Base-by-base conservation (phyloP, 64 coral and sea anemone species). In the Dendrophyllia cribrosa region DNA sequence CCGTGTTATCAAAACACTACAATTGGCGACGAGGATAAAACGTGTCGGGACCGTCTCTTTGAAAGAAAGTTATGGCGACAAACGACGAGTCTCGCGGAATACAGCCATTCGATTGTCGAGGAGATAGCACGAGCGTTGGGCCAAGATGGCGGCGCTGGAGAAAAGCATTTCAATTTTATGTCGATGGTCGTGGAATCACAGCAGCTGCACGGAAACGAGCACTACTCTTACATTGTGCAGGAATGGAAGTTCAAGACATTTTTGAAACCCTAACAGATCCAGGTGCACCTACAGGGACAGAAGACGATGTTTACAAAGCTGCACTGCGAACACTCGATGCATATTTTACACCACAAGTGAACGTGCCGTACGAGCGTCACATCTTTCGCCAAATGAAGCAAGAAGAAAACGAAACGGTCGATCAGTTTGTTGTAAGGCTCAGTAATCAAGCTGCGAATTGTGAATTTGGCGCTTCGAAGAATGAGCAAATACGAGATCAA, bases 401-500 rank as follows among this genome's bases (percentile, higher is more conserved):
- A 70, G 63, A 72, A 44, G 64, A 90, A 6, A 4, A 49, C 8
- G 76, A 90, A 59, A 82, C 76, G 15, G 76, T 82, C n/a, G n/a
- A n/a, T n/a, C n/a, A n/a, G n/a, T n/a, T n/a, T n/a, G n/a, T n/a
- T n/a, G n/a, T n/a, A n/a, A n/a, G 2, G 78, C 60, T 47, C n/a
- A 84, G 61, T 61, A 94, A 79, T 59, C 51, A 51, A 50, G 83
- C 85, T 65, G 92, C 79, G 0, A 59, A 80, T 46, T 93, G 92
- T 72, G 53, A 93, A 21, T 88, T 93, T 66, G 85, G 74, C 15
- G 65, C 43, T 11, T 19, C 67, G 11, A 88, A 11, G 58, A 75
- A 69, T 55, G 84, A 88, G 78, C 67, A 93, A 43, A 88, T 93
- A 46, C 69, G 75, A 5, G 91, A 93, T 93, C 91, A 88, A 71